Evolutionary conservation across 64 coral and sea anemone genomes (phyloP), one percentile per base, ranked within the genome.

Genomic region (Stichodactyla helianthus): DNA sequence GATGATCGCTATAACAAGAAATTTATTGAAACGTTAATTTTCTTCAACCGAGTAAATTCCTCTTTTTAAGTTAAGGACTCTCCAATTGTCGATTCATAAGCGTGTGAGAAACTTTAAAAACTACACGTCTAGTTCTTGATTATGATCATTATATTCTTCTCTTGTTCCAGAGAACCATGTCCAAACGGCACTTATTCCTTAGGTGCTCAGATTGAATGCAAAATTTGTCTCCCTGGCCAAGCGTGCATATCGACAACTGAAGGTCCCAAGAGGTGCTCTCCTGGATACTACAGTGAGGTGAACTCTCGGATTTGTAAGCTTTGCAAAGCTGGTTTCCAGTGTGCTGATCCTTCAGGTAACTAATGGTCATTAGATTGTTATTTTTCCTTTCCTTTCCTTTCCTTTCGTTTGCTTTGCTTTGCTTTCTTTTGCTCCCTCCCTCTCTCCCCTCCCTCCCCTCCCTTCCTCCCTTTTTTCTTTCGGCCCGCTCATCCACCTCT

Each of bases 151-250:
- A 44, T 44, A 44, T 44, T 44, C 35, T 60, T 68, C 63, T 28
- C 1, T 27, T 74, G 5, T 74, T 74, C 68, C 50, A 99, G 97
- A 71, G 89, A 62, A n/a, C 77, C 95, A 15, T 99, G 97, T 82
- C 90, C 93, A 61, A 99, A 99, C 86, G 97, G 97, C 64, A 99
- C 93, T 44, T 99, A 99, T 93, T 99, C 97, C 31, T 65, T 99
- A 27, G 97, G 97, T 59, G 93, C 89, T 82, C 93, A 95, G 70
- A 95, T 95, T 50, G 64, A 95, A 58, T 99, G 97, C 65, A 92
- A 79, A 10, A 79, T 85, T 52, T 98, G 95, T 54, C 85, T 68
- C 61, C 92, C 95, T 19, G 95, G 95, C 4, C 81, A 71, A 79
- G 58, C 90, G 35, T 98, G 95, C 51, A 63, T 89, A 4, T 93